A percentile compares a stretch with the other conserved stretches of the same genome.
Conservation (phyloP, 2,888 invertebrate genomes). For the Cataglyphis cursor region DNA sequence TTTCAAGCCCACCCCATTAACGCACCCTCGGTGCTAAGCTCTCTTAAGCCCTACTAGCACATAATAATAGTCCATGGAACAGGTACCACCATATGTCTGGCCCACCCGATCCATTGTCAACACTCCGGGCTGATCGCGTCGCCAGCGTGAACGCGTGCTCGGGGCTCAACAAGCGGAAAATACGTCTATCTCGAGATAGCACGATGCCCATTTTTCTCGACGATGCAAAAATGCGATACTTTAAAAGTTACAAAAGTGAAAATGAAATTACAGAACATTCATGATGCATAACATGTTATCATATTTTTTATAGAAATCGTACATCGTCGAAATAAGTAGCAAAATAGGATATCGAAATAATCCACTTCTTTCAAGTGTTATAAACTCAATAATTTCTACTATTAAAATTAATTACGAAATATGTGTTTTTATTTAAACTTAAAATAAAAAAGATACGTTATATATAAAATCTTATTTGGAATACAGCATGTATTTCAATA, state of each 20-base stretch:
- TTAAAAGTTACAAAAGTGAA: neutral
- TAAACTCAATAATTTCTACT: neutral
- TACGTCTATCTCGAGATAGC: conserved; percentile 82
- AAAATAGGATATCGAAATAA: neutral
- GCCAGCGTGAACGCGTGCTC: conserved; percentile 76
- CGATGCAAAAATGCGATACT: neutral
- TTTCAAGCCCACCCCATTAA: conserved; percentile 77
- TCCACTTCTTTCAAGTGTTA: neutral
- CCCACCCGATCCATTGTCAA: conserved; percentile 77
- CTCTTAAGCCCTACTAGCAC: conserved; percentile 83
- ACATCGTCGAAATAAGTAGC: neutral
- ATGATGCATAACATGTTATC: neutral
- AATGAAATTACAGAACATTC: neutral
- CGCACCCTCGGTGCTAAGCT: conserved; percentile 79
- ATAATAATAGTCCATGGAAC: conserved; percentile 84
- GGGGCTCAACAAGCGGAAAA: conserved; percentile 84
- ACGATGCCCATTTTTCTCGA: conserved; percentile 80
- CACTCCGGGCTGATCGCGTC: conserved; percentile 71
- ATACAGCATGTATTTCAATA: neutral
- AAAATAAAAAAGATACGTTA: neutral
- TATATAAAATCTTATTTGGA: neutral
- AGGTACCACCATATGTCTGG: conserved; percentile 85
- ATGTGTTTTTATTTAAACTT: neutral
- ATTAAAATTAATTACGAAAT: neutral
- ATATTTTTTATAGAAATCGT: neutral